Conservation (phyloP, 2,888 invertebrate species). For the Andrena dorsata region DNA sequence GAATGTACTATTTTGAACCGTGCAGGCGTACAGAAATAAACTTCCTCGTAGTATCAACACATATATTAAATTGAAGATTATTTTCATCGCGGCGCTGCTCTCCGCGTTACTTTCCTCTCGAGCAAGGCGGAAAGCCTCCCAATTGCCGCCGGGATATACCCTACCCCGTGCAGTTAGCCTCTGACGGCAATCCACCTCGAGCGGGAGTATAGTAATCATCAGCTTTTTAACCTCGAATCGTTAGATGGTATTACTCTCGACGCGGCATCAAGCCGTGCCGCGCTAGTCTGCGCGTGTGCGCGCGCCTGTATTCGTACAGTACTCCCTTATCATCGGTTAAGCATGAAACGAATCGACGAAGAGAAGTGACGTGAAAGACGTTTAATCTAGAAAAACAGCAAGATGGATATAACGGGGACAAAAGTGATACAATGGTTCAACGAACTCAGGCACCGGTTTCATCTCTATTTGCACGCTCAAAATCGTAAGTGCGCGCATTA, state of each 20-base stretch:
- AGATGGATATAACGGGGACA: conserved; percentile 79
- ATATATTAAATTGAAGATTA: neutral
- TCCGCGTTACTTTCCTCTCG: conserved; percentile 9
- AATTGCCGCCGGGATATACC: neutral
- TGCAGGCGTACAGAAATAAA: neutral
- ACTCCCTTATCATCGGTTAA: conserved; percentile 42
- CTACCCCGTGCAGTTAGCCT: neutral
- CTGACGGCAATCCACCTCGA: neutral
- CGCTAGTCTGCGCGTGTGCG: conserved; percentile 13
- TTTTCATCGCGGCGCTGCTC: neutral
- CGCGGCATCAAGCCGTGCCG: conserved; percentile 1
- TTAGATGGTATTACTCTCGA: conserved; percentile 3
- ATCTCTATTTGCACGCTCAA: conserved; percentile 80
- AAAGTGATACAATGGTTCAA: conserved; percentile 81
- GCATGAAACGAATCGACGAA: conserved; percentile 48
- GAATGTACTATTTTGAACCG: neutral
- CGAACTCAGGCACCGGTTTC: conserved; percentile 80
- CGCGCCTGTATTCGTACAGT: conserved; percentile 7
- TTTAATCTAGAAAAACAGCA: conserved; percentile 52
- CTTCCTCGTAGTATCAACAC: neutral
- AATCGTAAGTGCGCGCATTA: conserved; percentile 79
- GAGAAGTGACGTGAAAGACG: conserved; percentile 55
- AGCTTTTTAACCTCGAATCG: conserved; percentile 33
- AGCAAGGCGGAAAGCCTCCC: conserved; percentile 1
- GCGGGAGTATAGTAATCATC: neutral